A percentile compares a stretch with the other conserved stretches of the same genome.
Conservation (phyloP, 2,113 vertebrate species). For the Myotis lucifugus region DNA sequence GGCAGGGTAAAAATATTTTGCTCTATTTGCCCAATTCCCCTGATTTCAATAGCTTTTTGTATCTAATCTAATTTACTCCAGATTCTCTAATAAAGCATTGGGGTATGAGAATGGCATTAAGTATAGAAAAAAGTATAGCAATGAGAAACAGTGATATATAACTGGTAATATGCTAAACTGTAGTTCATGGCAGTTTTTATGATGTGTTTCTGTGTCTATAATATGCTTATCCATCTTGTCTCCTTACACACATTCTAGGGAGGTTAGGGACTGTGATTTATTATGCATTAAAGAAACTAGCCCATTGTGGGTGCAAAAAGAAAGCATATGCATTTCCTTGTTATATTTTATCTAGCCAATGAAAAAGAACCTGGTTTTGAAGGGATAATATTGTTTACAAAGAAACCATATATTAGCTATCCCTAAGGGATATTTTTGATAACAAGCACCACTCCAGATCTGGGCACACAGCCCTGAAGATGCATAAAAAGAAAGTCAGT, state of each 20-base stretch:
- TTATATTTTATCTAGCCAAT: constrained; percentile 47
- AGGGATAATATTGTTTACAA: constrained; percentile 49
- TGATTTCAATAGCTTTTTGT: neutral
- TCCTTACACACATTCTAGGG: neutral
- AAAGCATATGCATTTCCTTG: neutral
- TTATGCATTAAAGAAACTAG: constrained; percentile 5
- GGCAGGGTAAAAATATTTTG: constrained; percentile 20
- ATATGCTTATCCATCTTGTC: neutral
- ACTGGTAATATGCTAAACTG: neutral
- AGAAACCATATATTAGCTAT: constrained; percentile 55
- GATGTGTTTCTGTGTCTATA: neutral
- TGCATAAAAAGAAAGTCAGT: constrained; percentile 77
- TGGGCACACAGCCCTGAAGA: constrained; percentile 73
- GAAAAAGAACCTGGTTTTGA: constrained; percentile 47
- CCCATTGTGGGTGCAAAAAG: neutral
- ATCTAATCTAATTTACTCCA: neutral
- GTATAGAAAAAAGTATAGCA: neutral
- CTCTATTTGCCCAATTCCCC: neutral
- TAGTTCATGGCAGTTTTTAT: neutral
- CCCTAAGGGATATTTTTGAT: constrained; percentile 48
- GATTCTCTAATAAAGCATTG: neutral
- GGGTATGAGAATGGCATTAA: neutral
- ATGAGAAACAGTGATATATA: neutral
- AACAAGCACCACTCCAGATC: constrained; percentile 67
- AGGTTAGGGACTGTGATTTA: neutral